These are phyloP conservation scores for Pipra filicauda DNA, from an alignment of 2,113 vertebrate genomes.

Conservation along the genomic window DNA sequence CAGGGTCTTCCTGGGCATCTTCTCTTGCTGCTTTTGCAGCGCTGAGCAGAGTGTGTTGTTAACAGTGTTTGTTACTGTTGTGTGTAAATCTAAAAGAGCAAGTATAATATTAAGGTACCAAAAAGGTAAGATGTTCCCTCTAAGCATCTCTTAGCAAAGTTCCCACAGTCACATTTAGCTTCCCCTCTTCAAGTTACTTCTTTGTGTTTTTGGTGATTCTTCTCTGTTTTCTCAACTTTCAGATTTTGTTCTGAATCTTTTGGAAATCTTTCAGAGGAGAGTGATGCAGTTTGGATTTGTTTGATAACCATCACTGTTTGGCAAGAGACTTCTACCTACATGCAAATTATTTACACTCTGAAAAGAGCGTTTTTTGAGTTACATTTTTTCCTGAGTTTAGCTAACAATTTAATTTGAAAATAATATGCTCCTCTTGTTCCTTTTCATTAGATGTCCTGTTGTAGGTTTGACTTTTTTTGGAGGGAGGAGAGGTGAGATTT, in stretches of 20 bases:
- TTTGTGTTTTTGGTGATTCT: background rate
- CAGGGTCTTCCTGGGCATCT: background rate
- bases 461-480: background rate
- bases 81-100: background rate
- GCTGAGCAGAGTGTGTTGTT: background rate
- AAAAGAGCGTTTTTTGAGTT: background rate
- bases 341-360: background rate
- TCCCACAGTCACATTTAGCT: background rate
- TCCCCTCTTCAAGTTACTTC: background rate
- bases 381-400: background rate
- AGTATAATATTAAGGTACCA: background rate
- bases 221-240: background rate
- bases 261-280: background rate
- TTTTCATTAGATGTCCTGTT: background rate
- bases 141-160: background rate
- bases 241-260: background rate
- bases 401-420: background rate
- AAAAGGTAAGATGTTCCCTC: background rate
- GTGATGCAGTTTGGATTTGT: background rate
- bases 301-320: background rate
- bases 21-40: background rate
- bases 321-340: background rate
- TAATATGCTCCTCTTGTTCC: background rate
- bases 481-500: background rate
- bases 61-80: background rate